Percentiles rank a stretch among this genome's conserved stretches.
Conservation (phyloP, 2,888 invertebrate species). For the Tyria jacobaeae region DNA sequence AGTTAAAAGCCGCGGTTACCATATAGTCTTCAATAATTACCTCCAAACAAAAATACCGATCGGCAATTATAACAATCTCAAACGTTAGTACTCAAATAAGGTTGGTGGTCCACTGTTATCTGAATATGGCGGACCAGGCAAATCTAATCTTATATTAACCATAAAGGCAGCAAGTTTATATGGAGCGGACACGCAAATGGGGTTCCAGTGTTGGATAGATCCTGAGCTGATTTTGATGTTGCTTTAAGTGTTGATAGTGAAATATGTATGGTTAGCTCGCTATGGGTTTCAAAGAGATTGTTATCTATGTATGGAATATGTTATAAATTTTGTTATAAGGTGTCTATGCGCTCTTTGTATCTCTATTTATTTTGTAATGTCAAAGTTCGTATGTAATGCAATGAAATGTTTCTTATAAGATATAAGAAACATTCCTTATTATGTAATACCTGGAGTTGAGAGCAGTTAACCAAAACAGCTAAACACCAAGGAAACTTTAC, state of each 20-base stretch:
- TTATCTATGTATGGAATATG: constrained; percentile 12
- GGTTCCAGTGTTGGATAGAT: constrained; percentile 55
- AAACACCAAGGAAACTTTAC: no score
- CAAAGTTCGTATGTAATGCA: neutral
- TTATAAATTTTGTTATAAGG: neutral
- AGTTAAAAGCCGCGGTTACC: neutral
- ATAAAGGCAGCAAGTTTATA: constrained; percentile 58
- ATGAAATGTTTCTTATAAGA: no score
- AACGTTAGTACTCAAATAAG: constrained; percentile 41
- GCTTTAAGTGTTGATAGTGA: constrained; percentile 65
- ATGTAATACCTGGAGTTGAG: no score
- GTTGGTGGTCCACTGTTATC: constrained; percentile 48
- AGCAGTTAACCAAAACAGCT: no score
- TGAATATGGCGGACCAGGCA: constrained; percentile 54
- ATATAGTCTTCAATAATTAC: constrained; percentile 7
- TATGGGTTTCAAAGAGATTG: constrained; percentile 23
- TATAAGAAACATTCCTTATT: no score
- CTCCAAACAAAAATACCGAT: constrained; percentile 9
- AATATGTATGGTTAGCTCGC: constrained; percentile 39
- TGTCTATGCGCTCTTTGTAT: neutral
- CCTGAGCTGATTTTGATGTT: constrained; percentile 74
- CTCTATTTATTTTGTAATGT: neutral
- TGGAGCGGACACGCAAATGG: constrained; percentile 59
- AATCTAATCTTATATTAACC: constrained; percentile 70
- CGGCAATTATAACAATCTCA: constrained; percentile 15